Conservation (phyloP, 2,888 invertebrate species). For the Campoplex capitator region DNA sequence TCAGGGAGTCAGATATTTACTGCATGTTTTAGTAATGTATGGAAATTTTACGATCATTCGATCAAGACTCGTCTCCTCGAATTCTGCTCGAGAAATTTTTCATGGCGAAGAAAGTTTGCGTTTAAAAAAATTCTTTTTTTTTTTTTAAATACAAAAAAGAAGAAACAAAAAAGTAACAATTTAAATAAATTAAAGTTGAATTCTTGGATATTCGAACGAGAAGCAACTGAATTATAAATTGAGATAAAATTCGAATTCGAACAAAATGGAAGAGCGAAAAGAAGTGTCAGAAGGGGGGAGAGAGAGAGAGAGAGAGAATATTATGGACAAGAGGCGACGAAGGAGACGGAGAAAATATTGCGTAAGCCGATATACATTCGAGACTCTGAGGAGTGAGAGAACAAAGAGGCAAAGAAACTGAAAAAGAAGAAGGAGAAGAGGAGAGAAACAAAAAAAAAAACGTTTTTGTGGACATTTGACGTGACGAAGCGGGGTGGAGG, state of each 20-base stretch:
- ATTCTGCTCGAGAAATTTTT: not conserved
- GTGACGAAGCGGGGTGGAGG: slow-evolving; percentile 77
- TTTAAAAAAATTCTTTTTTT: not conserved
- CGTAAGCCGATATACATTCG: slow-evolving; percentile 34
- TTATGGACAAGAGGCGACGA: not conserved
- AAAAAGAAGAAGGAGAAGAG: not conserved
- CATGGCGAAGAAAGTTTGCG: too few relatives aligned
- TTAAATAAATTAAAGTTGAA: not conserved
- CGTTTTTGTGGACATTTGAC: slow-evolving; percentile 64
- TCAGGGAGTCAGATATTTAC: slow-evolving; percentile 46
- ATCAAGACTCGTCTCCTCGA: not conserved
- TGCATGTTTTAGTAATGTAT: slow-evolving; percentile 17
- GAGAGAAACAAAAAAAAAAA: too few relatives aligned
- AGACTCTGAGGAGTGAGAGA: not conserved
- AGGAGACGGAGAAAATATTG: slow-evolving; percentile 17
- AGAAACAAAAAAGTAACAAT: not conserved
- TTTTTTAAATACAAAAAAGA: not conserved
- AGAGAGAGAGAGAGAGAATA: not conserved
- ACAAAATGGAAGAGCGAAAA: not conserved
- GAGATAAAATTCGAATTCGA: not conserved
- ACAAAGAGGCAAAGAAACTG: not conserved
- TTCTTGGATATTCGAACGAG: not conserved
- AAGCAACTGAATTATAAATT: not conserved
- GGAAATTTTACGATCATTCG: slow-evolving; percentile 11
- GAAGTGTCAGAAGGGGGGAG: not conserved